Base-by-base conservation (phyloP, 2,888 invertebrate species). In the Patella ulyssiponensis region DNA sequence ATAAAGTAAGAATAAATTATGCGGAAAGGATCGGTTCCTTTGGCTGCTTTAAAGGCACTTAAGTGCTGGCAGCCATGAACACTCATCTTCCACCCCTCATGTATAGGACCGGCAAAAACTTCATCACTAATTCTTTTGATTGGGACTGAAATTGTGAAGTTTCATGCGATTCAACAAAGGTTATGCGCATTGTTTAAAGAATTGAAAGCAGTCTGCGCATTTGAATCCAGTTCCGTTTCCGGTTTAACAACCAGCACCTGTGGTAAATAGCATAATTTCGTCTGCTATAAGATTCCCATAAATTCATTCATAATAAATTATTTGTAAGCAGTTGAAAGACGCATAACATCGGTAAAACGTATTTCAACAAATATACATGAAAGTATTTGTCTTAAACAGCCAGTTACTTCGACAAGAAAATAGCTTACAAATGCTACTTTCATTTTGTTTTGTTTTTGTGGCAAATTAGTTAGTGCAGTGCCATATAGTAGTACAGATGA, bases 1-100 rank as follows among this genome's bases (percentile, higher is more conserved):
- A 92, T 88, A 92, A 97, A 97, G 93, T 95, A 96, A 83, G 95
- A 95, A 93, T 97, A 96, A 87, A 97, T 95, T 87, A 96, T 94
- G 93, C 94, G 94, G 91, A 95, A 95, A 73, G 95, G 94, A 91
- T 94, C 94, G 83, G 94, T 93, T 86, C 96, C 96, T 92, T 95
- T 94, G 75, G 94, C 94, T 89, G 94, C 94, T 93, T 96, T 96
- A 93, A 95, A 95, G 93, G 94, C 94, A 92, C 94, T 94, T 90
- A 96, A 93, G 93, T 96, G 96, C 92, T 94, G 94, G 92, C 96
- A 96, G 91, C 95, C 95, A 94, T 96, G 92, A 96, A 94, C 69
- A 96, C 92, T 54, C 94, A 93, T 96, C 96, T 96, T 79, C 96
- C 94, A 71, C 81, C 76, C 79, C 79, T 79, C 77, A 75, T 74